Evolutionary conservation across 2,113 vertebrate species (phyloP).

Genomic region (Boleophthalmus pectinirostris): DNA sequence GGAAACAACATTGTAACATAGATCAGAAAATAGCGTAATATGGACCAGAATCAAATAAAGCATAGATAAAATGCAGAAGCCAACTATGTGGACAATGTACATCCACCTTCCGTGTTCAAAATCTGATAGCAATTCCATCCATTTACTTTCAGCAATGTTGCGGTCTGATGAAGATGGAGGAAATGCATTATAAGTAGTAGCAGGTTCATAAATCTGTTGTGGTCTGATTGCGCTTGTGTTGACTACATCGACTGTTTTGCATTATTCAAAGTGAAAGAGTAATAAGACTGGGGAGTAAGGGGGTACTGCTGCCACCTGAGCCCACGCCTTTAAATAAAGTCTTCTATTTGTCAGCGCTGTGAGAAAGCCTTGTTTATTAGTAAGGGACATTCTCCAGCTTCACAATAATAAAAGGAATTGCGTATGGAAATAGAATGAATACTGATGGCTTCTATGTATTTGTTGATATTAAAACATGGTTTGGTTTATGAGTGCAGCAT

Average conservation of each 20-base stretch:
- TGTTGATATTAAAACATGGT: not conserved
- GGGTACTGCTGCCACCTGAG: conserved; percentile 4
- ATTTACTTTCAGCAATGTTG: not conserved
- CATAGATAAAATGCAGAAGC: not conserved
- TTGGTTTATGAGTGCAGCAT: not conserved
- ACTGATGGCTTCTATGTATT: not conserved
- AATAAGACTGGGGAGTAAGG: conserved; percentile 9
- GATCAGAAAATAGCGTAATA: too few relatives aligned
- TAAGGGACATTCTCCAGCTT: not conserved
- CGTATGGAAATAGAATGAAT: not conserved
- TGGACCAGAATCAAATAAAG: not conserved
- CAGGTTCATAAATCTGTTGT: not conserved
- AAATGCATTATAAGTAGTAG: not conserved
- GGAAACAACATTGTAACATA: too few relatives aligned
- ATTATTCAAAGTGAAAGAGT: conserved; percentile 9
- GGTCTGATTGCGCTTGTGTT: not conserved
- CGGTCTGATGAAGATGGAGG: not conserved
- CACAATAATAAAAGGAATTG: conserved; percentile 1
- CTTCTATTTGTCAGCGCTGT: not conserved
- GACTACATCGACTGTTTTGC: not conserved
- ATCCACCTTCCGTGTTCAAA: not conserved
- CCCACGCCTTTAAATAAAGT: not conserved
- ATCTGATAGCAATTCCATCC: not conserved
- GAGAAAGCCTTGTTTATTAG: conserved; percentile 1
- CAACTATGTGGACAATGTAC: not conserved